These are phyloP conservation scores for Allolobophora icterica DNA, from an alignment of 2,888 invertebrate species.

Conservation along the genomic window DNA sequence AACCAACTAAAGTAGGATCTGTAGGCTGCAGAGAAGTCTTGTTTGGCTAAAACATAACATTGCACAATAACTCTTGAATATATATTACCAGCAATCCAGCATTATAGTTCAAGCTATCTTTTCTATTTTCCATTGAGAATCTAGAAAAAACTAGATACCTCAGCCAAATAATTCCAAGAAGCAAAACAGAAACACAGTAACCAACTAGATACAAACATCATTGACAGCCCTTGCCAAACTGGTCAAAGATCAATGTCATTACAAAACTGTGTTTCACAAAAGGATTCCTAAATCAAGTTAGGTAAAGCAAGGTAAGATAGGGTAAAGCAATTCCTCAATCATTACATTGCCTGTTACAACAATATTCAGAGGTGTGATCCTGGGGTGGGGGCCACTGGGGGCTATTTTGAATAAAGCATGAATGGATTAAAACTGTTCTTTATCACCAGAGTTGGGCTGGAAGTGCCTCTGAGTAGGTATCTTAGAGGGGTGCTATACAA, in stretches of 20 bases:
- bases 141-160: not conserved
- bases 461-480: too few species aligned
- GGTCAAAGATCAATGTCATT: not conserved
- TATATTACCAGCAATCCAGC: not conserved
- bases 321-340: not conserved
- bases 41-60: constrained; percentile 49
- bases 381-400: too few species aligned
- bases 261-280: not conserved
- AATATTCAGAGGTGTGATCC: not conserved
- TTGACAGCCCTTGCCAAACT: too few species aligned
- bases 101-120: not conserved
- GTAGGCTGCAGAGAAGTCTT: constrained; percentile 53
- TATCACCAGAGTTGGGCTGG: too few species aligned
- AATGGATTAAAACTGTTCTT: too few species aligned
- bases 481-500: too few species aligned
- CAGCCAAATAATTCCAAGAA: not conserved
- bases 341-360: not conserved
- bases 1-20: constrained; percentile 54
- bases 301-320: not conserved
- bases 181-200: not conserved
- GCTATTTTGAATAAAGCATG: not conserved
- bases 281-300: not conserved
- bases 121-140: not conserved
- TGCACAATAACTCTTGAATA: constrained; percentile 29
- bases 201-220: not conserved